Percentiles rank a stretch among this genome's conserved stretches.
These are phyloP conservation scores for Epiblema foenella DNA, from an alignment of 2,888 invertebrate genomes.

Conservation along the genomic window DNA sequence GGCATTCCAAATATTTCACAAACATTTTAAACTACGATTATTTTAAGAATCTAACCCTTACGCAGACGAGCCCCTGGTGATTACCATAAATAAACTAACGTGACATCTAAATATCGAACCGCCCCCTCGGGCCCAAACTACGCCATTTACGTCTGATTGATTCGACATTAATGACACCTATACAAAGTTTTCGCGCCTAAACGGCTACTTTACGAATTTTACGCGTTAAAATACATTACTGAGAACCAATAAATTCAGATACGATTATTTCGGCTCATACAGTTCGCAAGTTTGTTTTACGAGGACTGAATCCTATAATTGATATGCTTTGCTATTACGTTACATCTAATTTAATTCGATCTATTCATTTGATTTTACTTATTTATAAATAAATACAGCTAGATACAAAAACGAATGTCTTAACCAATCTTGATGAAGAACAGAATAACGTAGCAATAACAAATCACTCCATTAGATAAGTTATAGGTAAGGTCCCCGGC, in stretches of 20 bases:
- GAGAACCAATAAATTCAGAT: conserved; percentile 70
- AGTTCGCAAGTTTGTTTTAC: conserved; percentile 67
- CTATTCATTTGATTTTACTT: no score
- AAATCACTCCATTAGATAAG: no score
- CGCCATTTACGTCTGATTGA: conserved; percentile 71
- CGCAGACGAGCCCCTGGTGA: conserved; percentile 51
- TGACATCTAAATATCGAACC: conserved; percentile 51
- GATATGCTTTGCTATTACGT: conserved; percentile 55
- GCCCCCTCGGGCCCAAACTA: conserved; percentile 60
- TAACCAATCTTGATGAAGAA: no score
- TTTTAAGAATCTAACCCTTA: conserved; percentile 27
- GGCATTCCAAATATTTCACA: not conserved
- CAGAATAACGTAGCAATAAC: no score
- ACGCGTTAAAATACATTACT: conserved; percentile 66
- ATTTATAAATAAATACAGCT: no score
- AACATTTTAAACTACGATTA: not conserved
- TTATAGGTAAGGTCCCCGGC: no score
- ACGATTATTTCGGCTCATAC: conserved; percentile 69
- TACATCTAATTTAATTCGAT: conserved; percentile 38
- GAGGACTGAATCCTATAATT: conserved; percentile 53
- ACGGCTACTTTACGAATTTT: conserved; percentile 73
- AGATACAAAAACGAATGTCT: no score
- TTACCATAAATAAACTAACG: conserved; percentile 70
- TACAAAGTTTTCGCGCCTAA: conserved; percentile 69
- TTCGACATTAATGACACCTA: conserved; percentile 74